These are phyloP conservation scores for Umimayanthus kanabou DNA, from an alignment of 92 coral and sea anemone genomes.

Conservation along the genomic window DNA sequence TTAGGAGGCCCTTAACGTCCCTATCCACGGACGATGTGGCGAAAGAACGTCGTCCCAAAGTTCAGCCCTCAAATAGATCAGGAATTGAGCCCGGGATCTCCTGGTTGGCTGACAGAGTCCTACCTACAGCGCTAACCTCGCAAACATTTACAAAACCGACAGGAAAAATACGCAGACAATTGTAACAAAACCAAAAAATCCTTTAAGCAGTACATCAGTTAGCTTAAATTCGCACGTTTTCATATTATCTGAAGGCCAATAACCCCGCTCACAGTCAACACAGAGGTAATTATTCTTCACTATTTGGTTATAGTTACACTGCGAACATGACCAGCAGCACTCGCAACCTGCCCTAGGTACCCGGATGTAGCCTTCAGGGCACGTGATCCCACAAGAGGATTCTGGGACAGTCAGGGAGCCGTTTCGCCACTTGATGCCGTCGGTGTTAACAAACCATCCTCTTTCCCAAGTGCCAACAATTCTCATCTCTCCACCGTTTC, in stretches of 20 bases:
- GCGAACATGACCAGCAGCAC: conserved; percentile 85
- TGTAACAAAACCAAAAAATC: conserved; percentile 57
- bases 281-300: conserved; percentile 69
- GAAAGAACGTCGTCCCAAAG: no score
- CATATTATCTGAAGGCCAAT: conserved; percentile 77
- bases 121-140: no score
- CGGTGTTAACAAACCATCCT: conserved; percentile 68
- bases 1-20: no score
- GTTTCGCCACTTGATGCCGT: conserved; percentile 58
- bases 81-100: no score
- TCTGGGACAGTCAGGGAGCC: conserved; percentile 46
- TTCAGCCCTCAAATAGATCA: no score
- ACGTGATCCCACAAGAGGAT: conserved; percentile 68
- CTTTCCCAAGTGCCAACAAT: conserved; percentile 80
- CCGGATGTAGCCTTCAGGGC: conserved; percentile 75
- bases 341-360: conserved; percentile 57
- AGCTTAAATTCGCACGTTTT: conserved; percentile 75
- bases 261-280: conserved; percentile 76
- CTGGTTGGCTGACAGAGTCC: no score
- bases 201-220: conserved; percentile 51
- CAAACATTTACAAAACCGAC: conserved; percentile 55
- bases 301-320: conserved; percentile 78
- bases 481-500: conserved; percentile 24
- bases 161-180: conserved; percentile 70
- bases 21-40: no score